Evolutionary conservation across 2,888 invertebrate genomes (phyloP), one percentile per base, ranked within the genome.

Genomic region (Platycheirus rosarum): DNA sequence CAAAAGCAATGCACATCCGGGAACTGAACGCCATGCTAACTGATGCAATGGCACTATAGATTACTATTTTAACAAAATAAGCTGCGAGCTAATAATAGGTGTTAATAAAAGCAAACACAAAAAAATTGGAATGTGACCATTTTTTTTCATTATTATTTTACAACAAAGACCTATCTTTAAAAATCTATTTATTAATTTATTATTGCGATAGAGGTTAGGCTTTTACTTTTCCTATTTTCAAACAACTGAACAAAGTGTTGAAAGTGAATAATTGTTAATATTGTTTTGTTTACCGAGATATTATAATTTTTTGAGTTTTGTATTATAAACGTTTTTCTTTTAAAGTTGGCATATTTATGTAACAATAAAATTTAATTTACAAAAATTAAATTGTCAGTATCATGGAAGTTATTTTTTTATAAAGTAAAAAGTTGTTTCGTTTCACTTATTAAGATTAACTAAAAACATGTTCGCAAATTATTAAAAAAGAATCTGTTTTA

Each of bases 1-100:
- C 97, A 89, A 99, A 99, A 93, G 96, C 96, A 88, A 96, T 96
- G 87, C 98, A 99, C 91, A 92, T 94, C 87, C 96, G 95, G 91
- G 97, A 97, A 91, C 91, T 95, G 85, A 93, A 93, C 87, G 93
- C 94, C 86, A 91, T 96, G 32, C 91, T 96, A 85, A 94, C 94
- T 85, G 95, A 96, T 88, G 93, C 93, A 68, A 91, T 92, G 79
- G 86, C 89, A 48, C 84, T 88, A 80, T 90, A 89, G 88, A 87
- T 66, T 51, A 18, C 18, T 68, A 14, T 62, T 44, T 18, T 29
- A 63, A 13, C 49, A 71, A 42, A 14, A 37, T 65, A 18, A 69
- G 37, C 69, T 66, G 40, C 70, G 32, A 70, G 60, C 40, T 65
- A 6, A 23, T 32, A 76, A 49, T 53, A 16, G 46, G 48, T 60